Percentiles rank a stretch among this genome's conserved stretches.
Conservation (phyloP, 2,113 vertebrate species). For the Gnathochromis pfefferi region DNA sequence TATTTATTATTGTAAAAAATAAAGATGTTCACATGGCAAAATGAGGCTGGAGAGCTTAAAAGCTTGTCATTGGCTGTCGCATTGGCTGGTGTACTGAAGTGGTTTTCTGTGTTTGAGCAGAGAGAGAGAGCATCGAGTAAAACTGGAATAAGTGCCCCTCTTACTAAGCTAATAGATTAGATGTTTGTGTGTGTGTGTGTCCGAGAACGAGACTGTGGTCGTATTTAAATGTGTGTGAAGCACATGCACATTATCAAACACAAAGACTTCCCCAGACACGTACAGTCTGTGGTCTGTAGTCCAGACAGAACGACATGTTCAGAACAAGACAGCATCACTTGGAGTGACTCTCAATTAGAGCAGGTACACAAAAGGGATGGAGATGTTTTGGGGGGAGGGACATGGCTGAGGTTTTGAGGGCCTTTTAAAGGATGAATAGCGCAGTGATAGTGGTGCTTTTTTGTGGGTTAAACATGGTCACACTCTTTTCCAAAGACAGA, state of each 20-base stretch:
- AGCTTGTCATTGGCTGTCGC: not conserved
- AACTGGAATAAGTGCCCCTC: not conserved
- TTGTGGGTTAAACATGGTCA: not conserved
- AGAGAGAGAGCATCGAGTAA: not conserved
- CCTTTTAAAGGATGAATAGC: not conserved
- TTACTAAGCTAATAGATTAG: not conserved
- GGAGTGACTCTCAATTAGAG: not conserved
- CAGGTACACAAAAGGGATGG: conserved; percentile 25
- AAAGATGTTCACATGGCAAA: not conserved
- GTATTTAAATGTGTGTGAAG: not conserved
- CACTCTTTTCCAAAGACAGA: not conserved
- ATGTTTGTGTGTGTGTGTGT: not conserved
- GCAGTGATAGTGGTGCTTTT: not conserved
- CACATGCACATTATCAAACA: not conserved
- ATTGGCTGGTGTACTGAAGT: not conserved
- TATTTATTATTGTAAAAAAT: not conserved
- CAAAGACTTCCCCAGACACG: not conserved
- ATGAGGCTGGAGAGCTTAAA: not conserved
- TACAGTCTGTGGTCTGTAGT: not conserved
- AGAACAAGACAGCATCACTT: not conserved
- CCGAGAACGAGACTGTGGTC: not conserved
- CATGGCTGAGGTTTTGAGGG: not conserved
- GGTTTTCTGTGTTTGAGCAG: conserved; percentile 14
- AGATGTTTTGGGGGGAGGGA: not conserved
- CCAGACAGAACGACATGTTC: not conserved